phyloP scores from a whole-genome alignment of 2,113 vertebrate species.

The Vombatus ursinus region DNA sequence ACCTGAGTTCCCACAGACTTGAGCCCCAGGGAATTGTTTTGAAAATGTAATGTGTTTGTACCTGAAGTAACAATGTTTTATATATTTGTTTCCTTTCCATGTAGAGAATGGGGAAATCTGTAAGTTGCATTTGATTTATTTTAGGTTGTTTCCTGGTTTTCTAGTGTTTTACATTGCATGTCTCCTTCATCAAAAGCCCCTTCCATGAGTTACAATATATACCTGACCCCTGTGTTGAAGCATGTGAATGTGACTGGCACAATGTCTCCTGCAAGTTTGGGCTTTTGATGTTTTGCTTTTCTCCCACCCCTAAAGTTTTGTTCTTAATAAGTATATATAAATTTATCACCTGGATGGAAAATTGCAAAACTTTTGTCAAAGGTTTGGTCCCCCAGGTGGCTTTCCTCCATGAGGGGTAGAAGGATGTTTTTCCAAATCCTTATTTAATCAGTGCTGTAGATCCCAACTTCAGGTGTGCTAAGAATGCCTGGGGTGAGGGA shows the following conservation, averaged over 20 bases:
- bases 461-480: neutral
- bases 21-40: neutral
- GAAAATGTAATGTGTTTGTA: neutral
- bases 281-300: slow-evolving; percentile 18
- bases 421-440: neutral
- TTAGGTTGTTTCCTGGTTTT: slow-evolving; percentile 36
- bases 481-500: neutral
- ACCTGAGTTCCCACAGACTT: neutral
- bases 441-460: neutral
- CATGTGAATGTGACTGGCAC: slow-evolving; percentile 26
- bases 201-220: neutral
- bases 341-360: slow-evolving; percentile 18
- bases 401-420: neutral
- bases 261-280: neutral
- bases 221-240: slow-evolving; percentile 29
- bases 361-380: slow-evolving; percentile 34
- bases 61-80: slow-evolving; percentile 40
- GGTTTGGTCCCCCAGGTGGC: neutral
- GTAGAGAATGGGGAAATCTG: slow-evolving; percentile 98
- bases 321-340: neutral
- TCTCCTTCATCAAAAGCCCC: neutral
- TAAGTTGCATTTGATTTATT: slow-evolving; percentile 87
- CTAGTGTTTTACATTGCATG: slow-evolving; percentile 58
- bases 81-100: slow-evolving; percentile 87
- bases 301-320: neutral